Base-by-base conservation (phyloP, 2,797 vertebrate species). In the Cephalopachus bancanus region DNA sequence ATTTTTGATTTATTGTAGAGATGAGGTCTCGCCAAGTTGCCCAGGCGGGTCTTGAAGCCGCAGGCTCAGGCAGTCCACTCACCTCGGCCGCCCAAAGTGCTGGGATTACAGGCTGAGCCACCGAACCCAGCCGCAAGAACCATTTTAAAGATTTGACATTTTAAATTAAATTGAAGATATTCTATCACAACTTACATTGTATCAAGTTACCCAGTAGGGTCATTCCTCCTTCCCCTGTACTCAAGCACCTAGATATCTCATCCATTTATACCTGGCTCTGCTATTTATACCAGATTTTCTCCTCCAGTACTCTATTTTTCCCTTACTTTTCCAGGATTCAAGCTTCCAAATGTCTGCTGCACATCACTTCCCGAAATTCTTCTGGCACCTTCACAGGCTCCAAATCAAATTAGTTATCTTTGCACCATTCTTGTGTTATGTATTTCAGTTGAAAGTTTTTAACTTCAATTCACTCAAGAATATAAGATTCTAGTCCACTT, bases 391-490 rank as follows among this genome's bases (percentile, higher is more conserved):
- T 28, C 67, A 22, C 33, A 69, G 67, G 51, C 22, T 33, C 57
- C 53, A 71, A 28, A 26, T 91, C 51, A 71, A 78, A 83, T 92
- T 71, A 49, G 74, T 67, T 83, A 76, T 37, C 78, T 69, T 65
- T 93, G 5, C 8, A 44, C 2, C 85, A n/a, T 26, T 95, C 11
- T 76, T 94, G 10, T 81, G 10, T 71, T 89, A 8, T 51, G 3
- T 44, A 88, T 83, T 94, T 93, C 59, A 91, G 11, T 84, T 59
- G 81, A 95, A 95, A n/a, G 3, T 44, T 79, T 86, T 80, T 85
- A 71, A 6, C 4, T 22, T 78, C 37, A 53, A 3, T 89, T 22
- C 12, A 76, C 14, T 60, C 8, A 65, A 76, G 62, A 91, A 85
- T 62, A 81, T 80, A 92, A 65, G 0, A 67, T 37, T 80, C 16